These are phyloP conservation scores for Ammodytes dubius DNA, from an alignment of 2,113 vertebrate genomes.

Conservation along the genomic window DNA sequence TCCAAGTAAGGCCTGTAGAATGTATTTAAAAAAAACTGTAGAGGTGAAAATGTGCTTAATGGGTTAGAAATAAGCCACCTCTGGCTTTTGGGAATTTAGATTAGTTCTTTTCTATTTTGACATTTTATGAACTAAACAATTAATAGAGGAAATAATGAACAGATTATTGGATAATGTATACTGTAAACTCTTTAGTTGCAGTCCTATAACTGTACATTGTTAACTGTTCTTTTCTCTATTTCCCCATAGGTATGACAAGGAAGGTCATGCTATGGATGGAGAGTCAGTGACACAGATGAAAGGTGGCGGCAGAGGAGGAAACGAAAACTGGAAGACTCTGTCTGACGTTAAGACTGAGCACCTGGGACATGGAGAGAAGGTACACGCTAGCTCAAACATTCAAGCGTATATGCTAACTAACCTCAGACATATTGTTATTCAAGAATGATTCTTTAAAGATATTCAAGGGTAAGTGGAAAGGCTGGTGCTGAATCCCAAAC, in stretches of 20 bases:
- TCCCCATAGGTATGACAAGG: slow-evolving; percentile 92
- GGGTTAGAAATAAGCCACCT: background rate
- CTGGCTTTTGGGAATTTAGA: no score
- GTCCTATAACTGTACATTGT: background rate
- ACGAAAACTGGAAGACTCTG: slow-evolving; percentile 93
- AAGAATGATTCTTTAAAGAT: slow-evolving; percentile 44
- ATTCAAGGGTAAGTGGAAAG: slow-evolving; percentile 53
- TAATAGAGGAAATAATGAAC: background rate
- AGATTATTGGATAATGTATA: background rate
- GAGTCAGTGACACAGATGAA: slow-evolving; percentile 91
- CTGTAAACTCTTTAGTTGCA: background rate
- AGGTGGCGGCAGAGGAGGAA: slow-evolving; percentile 78
- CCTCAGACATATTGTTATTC: slow-evolving; percentile 51
- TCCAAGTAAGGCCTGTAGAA: background rate
- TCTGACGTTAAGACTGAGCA: slow-evolving; percentile 92
- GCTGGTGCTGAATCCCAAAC: slow-evolving; percentile 43
- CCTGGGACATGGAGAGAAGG: slow-evolving; percentile 97
- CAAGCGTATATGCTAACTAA: slow-evolving; percentile 18
- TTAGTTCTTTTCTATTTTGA: background rate
- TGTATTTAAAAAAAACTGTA: no score
- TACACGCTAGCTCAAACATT: slow-evolving; percentile 61
- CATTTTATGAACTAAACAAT: background rate
- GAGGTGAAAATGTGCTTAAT: background rate
- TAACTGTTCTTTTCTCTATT: background rate
- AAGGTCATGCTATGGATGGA: slow-evolving; percentile 91